Evolutionary conservation across 2,113 vertebrate genomes (phyloP).

Genomic region (Ictidomys tridecemlineatus): DNA sequence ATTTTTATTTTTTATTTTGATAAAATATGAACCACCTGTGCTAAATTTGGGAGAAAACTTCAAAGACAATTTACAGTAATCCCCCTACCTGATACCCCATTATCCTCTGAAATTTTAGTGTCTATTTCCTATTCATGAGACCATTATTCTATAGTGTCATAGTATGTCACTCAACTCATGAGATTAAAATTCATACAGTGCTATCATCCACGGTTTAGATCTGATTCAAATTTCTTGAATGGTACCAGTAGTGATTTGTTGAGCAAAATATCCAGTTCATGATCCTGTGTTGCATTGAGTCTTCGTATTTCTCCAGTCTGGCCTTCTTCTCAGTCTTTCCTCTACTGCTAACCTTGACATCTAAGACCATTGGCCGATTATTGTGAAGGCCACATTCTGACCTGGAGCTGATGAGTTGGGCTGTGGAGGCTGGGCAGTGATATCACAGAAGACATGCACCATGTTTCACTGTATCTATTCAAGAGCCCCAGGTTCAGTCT

Average conservation of each 20-base stretch:
- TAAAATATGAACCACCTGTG: background rate
- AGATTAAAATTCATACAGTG: background rate
- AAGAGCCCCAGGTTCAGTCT: background rate
- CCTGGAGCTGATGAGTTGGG: background rate
- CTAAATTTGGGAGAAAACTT: background rate
- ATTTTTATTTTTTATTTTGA: background rate
- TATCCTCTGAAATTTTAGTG: background rate
- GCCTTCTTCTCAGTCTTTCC: background rate
- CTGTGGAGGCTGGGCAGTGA: background rate
- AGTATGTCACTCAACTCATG: background rate
- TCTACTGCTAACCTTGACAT: background rate
- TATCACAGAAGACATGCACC: background rate
- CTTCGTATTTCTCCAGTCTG: background rate
- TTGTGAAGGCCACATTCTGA: background rate
- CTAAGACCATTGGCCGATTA: background rate
- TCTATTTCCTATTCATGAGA: background rate
- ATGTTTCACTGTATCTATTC: background rate
- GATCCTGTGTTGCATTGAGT: background rate
- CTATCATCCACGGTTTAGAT: background rate
- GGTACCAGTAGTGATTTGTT: background rate
- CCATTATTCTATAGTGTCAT: background rate
- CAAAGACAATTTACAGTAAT: background rate
- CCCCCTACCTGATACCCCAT: background rate
- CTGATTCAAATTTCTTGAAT: background rate
- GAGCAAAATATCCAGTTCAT: background rate